Conservation (phyloP, 2,113 vertebrate genomes). For the Erinaceus europaeus region DNA sequence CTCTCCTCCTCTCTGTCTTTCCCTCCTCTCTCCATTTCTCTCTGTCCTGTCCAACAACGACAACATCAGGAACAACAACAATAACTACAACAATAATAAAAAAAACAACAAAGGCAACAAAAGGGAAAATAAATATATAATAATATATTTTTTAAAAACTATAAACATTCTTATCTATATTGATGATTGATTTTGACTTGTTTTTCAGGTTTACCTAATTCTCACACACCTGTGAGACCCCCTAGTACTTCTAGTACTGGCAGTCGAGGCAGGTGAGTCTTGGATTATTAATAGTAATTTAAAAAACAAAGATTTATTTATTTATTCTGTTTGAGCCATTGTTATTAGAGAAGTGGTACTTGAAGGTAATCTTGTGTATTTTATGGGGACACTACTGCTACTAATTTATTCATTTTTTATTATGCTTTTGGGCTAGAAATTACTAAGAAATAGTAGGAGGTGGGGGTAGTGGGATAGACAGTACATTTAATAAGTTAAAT, state of each 20-base stretch:
- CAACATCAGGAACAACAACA: too few species aligned
- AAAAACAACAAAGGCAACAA: too few species aligned
- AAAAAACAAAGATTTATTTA: too few species aligned
- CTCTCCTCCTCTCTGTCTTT: too few species aligned
- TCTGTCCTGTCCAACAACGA: too few species aligned
- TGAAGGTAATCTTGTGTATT: not conserved
- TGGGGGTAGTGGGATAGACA: not conserved
- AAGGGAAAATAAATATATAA: too few species aligned
- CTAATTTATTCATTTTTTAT: conserved; percentile 2
- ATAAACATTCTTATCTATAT: not conserved
- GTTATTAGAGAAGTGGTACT: not conserved
- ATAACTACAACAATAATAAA: too few species aligned
- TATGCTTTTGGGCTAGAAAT: not conserved
- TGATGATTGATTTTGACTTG: conserved; percentile 34
- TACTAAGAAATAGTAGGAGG: not conserved
- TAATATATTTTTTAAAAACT: too few species aligned
- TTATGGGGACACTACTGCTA: not conserved
- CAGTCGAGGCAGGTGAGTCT: conserved; percentile 94
- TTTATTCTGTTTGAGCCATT: too few species aligned
- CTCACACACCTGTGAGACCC: conserved; percentile 95
- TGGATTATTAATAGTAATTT: not conserved
- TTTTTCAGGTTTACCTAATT: conserved; percentile 91
- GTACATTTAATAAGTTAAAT: too few species aligned
- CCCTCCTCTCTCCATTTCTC: too few species aligned
- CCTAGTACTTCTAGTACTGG: conserved; percentile 98